A percentile compares a stretch with the other conserved stretches of the same genome.
phyloP scores from a whole-genome alignment of 2,797 vertebrate species.

The Synaphobranchus kaupii region DNA sequence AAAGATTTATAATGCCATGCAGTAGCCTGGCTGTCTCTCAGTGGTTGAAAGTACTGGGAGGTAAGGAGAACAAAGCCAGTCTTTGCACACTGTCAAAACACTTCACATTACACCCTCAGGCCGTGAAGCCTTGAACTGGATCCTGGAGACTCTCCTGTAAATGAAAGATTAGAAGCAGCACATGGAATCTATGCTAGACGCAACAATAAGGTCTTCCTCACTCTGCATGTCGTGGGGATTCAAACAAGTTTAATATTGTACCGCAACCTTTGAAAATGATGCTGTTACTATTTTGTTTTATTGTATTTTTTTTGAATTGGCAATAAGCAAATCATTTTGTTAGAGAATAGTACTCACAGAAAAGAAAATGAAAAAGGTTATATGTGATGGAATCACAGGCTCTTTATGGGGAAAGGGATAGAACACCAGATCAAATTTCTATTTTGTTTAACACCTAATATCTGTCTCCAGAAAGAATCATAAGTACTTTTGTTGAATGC shows the following conservation, averaged over 20 bases:
- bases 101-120: conserved; percentile 59
- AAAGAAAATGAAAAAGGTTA: neutral
- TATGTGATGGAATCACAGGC: neutral
- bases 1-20: conserved; percentile 30
- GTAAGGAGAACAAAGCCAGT: conserved; percentile 65
- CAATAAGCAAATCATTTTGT: neutral
- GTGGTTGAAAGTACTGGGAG: conserved; percentile 59
- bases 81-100: conserved; percentile 69
- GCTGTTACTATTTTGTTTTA: neutral
- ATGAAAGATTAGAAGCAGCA: conserved; percentile 51
- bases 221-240: neutral
- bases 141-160: conserved; percentile 49
- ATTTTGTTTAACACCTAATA: neutral
- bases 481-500: neutral
- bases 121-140: conserved; percentile 50
- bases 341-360: neutral
- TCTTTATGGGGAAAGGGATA: neutral
- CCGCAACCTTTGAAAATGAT: neutral
- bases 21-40: conserved; percentile 20
- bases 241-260: neutral
- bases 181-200: conserved; percentile 53
- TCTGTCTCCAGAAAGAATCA: neutral
- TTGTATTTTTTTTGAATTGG: neutral
- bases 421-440: conserved; percentile 1
- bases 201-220: conserved; percentile 52